A percentile compares a stretch with the other conserved stretches of the same genome.
phyloP scores from a whole-genome alignment of 2,113 vertebrate species.

The Columba livia region DNA sequence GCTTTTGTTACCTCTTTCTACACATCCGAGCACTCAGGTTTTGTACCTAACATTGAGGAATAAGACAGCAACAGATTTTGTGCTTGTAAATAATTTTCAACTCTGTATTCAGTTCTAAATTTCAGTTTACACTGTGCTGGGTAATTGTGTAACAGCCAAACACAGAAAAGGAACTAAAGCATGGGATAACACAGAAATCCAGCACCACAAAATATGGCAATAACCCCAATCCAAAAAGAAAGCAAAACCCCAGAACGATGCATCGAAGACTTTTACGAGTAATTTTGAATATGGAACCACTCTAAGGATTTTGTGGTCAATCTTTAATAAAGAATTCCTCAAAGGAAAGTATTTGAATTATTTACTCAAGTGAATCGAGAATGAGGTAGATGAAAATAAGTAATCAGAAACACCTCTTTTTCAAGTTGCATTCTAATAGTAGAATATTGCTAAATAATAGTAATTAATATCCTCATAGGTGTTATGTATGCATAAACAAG shows the following conservation, averaged over 20 bases:
- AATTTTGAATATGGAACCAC: constrained; percentile 3
- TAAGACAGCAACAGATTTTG: constrained; percentile 5
- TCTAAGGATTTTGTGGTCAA: not conserved
- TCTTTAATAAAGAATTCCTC: not conserved
- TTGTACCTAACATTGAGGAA: not conserved
- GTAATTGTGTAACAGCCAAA: not conserved
- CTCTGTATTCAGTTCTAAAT: not conserved
- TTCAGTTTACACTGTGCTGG: not conserved
- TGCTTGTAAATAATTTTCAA: constrained; percentile 48
- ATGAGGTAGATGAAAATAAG: not conserved
- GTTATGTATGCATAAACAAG: not conserved
- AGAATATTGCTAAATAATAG: not conserved
- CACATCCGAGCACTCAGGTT: not conserved
- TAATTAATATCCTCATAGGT: not conserved
- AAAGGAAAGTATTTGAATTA: constrained; percentile 30
- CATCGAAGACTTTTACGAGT: not conserved
- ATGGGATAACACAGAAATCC: not conserved
- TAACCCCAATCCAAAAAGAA: not conserved
- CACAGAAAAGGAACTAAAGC: not conserved
- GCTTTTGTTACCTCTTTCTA: not conserved
- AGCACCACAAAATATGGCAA: not conserved
- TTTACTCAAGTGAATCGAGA: not conserved
- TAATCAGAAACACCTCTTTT: not conserved
- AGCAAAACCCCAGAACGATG: not conserved
- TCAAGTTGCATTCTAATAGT: not conserved